phyloP scores from a whole-genome alignment of 1,140 invertebrate species.

The Bombyx mandarina region DNA sequence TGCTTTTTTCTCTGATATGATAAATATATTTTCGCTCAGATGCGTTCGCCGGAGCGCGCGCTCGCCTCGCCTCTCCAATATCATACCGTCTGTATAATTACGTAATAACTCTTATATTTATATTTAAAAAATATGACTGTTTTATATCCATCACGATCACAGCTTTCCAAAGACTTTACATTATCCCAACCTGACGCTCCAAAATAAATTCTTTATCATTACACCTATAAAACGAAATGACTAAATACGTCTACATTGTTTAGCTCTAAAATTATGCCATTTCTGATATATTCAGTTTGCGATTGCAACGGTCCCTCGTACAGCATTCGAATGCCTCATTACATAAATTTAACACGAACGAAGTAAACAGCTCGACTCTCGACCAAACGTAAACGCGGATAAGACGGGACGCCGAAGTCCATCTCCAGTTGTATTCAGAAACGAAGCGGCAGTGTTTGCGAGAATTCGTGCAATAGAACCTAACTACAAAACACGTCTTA shows the following conservation, averaged over 20 bases:
- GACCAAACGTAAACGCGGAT: slow-evolving; percentile 34
- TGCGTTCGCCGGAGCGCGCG: neutral
- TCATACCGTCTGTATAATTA: slow-evolving; percentile 40
- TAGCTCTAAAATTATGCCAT: slow-evolving; percentile 70
- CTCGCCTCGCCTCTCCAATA: slow-evolving; percentile 14
- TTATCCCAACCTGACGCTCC: slow-evolving; percentile 60
- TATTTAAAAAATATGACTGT: slow-evolving; percentile 69
- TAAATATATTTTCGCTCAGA: slow-evolving; percentile 39
- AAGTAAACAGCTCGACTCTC: slow-evolving; percentile 50
- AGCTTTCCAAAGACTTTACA: slow-evolving; percentile 67
- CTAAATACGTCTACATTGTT: slow-evolving; percentile 60
- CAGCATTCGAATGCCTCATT: slow-evolving; percentile 66
- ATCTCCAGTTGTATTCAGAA: slow-evolving; percentile 42
- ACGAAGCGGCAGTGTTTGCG: slow-evolving; percentile 67
- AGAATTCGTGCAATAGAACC: slow-evolving; percentile 69
- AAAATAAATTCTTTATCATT: slow-evolving; percentile 67
- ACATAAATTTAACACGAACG: slow-evolving; percentile 58
- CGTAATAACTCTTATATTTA: slow-evolving; percentile 63
- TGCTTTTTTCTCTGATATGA: slow-evolving; percentile 64
- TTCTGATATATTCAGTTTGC: slow-evolving; percentile 68
- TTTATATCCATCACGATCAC: slow-evolving; percentile 69
- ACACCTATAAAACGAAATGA: slow-evolving; percentile 69
- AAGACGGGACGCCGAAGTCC: slow-evolving; percentile 47
- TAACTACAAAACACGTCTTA: slow-evolving; percentile 69
- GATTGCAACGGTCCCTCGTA: slow-evolving; percentile 70